Conservation (phyloP, 2,113 vertebrate genomes). For the Forbesichthys agassizii region DNA sequence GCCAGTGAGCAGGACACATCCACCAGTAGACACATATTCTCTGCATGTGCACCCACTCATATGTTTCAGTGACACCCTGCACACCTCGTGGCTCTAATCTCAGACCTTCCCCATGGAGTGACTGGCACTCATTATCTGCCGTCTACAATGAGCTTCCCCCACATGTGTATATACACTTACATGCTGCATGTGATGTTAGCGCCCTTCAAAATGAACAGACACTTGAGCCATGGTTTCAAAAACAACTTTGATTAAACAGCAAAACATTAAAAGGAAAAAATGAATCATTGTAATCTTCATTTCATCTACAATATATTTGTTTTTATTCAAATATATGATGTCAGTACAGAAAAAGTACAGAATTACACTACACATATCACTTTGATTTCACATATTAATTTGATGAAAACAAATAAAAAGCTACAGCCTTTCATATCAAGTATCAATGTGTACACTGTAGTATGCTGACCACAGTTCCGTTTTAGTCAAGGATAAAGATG, state of each 20-base stretch:
- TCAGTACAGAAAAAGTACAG: too few species aligned
- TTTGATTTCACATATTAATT: too few species aligned
- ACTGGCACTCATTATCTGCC: slow-evolving; percentile 17
- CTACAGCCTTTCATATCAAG: too few species aligned
- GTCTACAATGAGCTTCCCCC: slow-evolving; percentile 28
- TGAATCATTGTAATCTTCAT: neutral
- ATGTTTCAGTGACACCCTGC: slow-evolving; percentile 62
- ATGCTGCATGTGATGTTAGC: neutral
- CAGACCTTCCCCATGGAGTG: slow-evolving; percentile 43
- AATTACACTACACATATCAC: too few species aligned
- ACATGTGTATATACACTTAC: neutral
- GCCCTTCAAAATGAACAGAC: neutral
- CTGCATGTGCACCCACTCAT: neutral
- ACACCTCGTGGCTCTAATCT: slow-evolving; percentile 47
- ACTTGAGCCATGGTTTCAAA: neutral
- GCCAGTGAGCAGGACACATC: slow-evolving; percentile 6
- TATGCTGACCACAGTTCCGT: too few species aligned
- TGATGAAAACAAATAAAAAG: too few species aligned
- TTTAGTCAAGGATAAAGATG: neutral
- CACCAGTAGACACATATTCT: neutral
- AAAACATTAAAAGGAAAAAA: neutral
- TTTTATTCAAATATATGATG: neutral
- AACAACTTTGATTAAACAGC: neutral
- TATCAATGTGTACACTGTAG: too few species aligned
- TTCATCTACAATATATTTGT: neutral